Conservation (phyloP, 37 sponge, comb jelly and placozoan species). For the Halichondria panicea region DNA sequence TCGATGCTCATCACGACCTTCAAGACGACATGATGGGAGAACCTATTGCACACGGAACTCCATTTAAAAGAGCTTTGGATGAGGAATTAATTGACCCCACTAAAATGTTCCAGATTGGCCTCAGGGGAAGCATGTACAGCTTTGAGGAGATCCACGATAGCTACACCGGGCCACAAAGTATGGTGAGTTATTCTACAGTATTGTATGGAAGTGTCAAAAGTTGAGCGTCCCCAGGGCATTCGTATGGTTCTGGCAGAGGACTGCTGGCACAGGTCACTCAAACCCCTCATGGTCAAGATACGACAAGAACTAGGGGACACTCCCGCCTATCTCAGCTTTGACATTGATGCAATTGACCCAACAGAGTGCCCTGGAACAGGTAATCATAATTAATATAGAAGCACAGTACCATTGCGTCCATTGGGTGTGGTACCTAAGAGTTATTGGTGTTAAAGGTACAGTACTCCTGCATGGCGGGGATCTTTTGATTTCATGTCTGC, state of each 20-base stretch:
- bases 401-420: no score
- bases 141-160: conserved; percentile 12
- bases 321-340: conserved; percentile 73
- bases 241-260: conserved; percentile 33
- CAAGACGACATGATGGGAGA: conserved; percentile 45
- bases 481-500: no score
- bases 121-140: conserved; percentile 39
- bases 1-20: conserved; percentile 77
- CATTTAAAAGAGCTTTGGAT: conserved; percentile 69
- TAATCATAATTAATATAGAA: not conserved
- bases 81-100: conserved; percentile 60
- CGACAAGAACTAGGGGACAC: conserved; percentile 30
- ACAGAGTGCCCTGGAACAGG: conserved; percentile 76
- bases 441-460: no score
- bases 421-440: no score
- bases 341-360: conserved; percentile 83
- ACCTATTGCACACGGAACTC: conserved; percentile 72
- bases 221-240: conserved; percentile 36
- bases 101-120: conserved; percentile 65
- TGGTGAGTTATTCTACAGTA: conserved; percentile 23
- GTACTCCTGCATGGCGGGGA: no score
- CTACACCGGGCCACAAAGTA: conserved; percentile 44
- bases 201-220: no score
- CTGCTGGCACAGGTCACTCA: conserved; percentile 59
- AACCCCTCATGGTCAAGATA: conserved; percentile 60